Conservation (phyloP, 2,888 invertebrate genomes). For the Hybos culiciformis region DNA sequence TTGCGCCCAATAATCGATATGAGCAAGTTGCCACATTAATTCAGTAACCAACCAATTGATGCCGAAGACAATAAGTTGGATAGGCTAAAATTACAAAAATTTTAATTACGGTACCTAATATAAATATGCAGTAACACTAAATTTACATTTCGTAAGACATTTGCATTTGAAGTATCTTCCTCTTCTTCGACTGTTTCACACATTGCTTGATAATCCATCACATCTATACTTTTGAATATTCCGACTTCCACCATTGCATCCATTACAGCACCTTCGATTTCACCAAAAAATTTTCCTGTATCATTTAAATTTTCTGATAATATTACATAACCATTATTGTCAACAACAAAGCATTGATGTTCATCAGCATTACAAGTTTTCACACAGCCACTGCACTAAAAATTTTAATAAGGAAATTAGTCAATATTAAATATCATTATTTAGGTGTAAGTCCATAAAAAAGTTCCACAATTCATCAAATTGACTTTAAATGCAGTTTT, state of each 20-base stretch:
- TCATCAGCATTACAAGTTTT: conserved; percentile 45
- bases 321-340: conserved; percentile 79
- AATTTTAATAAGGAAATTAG: neutral
- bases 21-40: conserved; percentile 29
- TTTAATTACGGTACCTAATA: conserved; percentile 1
- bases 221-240: conserved; percentile 59
- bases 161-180: conserved; percentile 23
- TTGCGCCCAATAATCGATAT: conserved; percentile 30
- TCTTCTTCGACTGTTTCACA: conserved; percentile 43
- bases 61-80: conserved; percentile 27
- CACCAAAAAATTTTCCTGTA: conserved; percentile 78
- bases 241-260: conserved; percentile 54
- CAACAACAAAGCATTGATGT: conserved; percentile 75
- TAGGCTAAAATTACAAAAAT: conserved; percentile 30
- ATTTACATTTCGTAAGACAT: conserved; percentile 25
- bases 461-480: neutral
- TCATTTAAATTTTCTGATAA: conserved; percentile 47
- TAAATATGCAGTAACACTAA: neutral
- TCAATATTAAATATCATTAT: neutral
- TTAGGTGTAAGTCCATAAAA: neutral
- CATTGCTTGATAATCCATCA: conserved; percentile 76
- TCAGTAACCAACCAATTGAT: conserved; percentile 37
- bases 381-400: conserved; percentile 39
- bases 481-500: neutral
- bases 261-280: conserved; percentile 63